Evolutionary conservation across 2,888 invertebrate species (phyloP).

Genomic region (Tineola bisselliella): DNA sequence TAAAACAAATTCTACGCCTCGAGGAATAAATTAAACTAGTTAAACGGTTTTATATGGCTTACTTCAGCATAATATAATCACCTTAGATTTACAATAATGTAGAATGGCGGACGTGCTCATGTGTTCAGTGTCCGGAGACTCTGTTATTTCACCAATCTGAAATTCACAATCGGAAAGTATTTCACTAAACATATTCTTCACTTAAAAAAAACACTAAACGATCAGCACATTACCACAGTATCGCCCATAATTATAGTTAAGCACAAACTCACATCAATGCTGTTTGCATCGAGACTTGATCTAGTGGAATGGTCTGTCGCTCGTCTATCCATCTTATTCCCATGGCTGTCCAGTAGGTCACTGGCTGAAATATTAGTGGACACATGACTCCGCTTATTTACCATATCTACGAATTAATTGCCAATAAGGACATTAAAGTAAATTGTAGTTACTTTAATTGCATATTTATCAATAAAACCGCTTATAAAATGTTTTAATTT

Average conservation of each 20-base stretch:
- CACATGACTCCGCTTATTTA: conserved; percentile 36
- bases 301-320: conserved; percentile 54
- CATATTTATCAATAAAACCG: conserved; percentile 19
- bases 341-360: conserved; percentile 64
- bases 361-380: conserved; percentile 39
- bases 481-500: not conserved
- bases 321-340: conserved; percentile 46
- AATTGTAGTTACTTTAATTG: not conserved
- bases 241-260: not conserved
- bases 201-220: not conserved
- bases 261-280: conserved; percentile 55
- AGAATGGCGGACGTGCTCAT: conserved; percentile 82
- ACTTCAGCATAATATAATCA: conserved; percentile 23
- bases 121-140: conserved; percentile 72
- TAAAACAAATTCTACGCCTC: no score
- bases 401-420: conserved; percentile 53
- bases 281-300: conserved; percentile 55
- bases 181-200: not conserved
- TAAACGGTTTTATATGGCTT: no score
- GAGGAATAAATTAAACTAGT: no score
- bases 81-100: conserved; percentile 83
- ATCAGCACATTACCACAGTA: conserved; percentile 5
- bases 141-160: conserved; percentile 76
- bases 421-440: conserved; percentile 39
- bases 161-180: conserved; percentile 18